These are phyloP conservation scores for Melanotaenia pygmaea DNA, from an alignment of 2,797 vertebrate genomes.

Conservation along the genomic window DNA sequence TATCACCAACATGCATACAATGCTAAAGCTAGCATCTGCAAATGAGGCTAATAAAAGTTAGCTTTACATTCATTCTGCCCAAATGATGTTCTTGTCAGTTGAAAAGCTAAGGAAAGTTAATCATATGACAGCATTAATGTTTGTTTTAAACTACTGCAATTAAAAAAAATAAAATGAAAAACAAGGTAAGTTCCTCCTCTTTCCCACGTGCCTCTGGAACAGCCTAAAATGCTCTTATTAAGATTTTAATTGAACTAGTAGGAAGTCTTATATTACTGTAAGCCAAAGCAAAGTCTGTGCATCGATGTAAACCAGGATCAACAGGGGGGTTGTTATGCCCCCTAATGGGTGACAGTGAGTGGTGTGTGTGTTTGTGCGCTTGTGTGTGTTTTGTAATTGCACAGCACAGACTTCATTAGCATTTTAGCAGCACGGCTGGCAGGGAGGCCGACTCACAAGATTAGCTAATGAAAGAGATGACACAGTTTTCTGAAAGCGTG, in stretches of 20 bases:
- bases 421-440: conserved; percentile 64
- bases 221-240: conserved; percentile 24
- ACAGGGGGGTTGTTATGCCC: conserved; percentile 26
- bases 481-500: conserved; percentile 56
- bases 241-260: conserved; percentile 48
- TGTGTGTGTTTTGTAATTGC: conserved; percentile 63
- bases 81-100: not conserved
- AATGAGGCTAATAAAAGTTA: not conserved
- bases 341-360: conserved; percentile 40
- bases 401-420: conserved; percentile 55
- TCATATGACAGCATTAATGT: not conserved
- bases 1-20: not conserved
- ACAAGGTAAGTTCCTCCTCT: not conserved
- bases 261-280: conserved; percentile 49
- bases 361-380: conserved; percentile 46
- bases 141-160: not conserved
- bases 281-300: conserved; percentile 32
- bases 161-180: not conserved
- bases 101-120: not conserved
- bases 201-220: conserved; percentile 13
- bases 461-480: conserved; percentile 75
- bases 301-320: conserved; percentile 38
- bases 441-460: conserved; percentile 57
- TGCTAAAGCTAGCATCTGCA: not conserved
- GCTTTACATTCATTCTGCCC: not conserved